phyloP scores from a whole-genome alignment of 2,888 invertebrate genomes.

The Cheilosia soror region DNA sequence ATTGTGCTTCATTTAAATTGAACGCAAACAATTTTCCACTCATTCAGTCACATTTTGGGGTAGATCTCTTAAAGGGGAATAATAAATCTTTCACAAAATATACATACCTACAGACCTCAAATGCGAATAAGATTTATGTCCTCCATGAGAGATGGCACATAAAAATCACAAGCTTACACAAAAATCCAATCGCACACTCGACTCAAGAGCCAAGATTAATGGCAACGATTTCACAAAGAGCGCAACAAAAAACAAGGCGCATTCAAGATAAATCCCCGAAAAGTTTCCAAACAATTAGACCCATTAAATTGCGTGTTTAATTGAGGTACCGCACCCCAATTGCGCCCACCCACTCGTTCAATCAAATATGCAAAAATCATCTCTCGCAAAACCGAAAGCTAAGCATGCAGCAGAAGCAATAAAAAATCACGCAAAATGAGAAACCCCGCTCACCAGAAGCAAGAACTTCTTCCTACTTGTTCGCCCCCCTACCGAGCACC shows the following conservation, averaged over 20 bases:
- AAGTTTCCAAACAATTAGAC: slow-evolving; percentile 74
- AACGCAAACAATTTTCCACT: neutral
- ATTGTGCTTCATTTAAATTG: neutral
- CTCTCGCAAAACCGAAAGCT: neutral
- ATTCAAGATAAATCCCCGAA: slow-evolving; percentile 57
- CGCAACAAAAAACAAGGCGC: slow-evolving; percentile 31
- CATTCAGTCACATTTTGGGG: no score
- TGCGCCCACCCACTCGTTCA: slow-evolving; percentile 12
- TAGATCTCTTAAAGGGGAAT: neutral
- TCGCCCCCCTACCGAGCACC: neutral
- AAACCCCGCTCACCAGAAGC: slow-evolving; percentile 3
- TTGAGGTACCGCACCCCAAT: slow-evolving; percentile 28
- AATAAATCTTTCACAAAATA: slow-evolving; percentile 5
- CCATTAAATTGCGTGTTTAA: slow-evolving; percentile 73
- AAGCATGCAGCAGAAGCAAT: neutral
- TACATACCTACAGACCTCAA: neutral
- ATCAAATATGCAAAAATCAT: slow-evolving; percentile 47
- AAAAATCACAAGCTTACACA: slow-evolving; percentile 48
- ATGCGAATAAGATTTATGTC: slow-evolving; percentile 7
- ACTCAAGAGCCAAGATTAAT: slow-evolving; percentile 66
- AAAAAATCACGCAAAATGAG: slow-evolving; percentile 23
- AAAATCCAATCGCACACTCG: slow-evolving; percentile 28
- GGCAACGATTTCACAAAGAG: slow-evolving; percentile 34
- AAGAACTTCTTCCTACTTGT: slow-evolving; percentile 19
- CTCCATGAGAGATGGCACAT: slow-evolving; percentile 1